A percentile compares a stretch with the other conserved stretches of the same genome.
Conservation (phyloP, 1,140 invertebrate species). For the Chrysopa pallens region DNA sequence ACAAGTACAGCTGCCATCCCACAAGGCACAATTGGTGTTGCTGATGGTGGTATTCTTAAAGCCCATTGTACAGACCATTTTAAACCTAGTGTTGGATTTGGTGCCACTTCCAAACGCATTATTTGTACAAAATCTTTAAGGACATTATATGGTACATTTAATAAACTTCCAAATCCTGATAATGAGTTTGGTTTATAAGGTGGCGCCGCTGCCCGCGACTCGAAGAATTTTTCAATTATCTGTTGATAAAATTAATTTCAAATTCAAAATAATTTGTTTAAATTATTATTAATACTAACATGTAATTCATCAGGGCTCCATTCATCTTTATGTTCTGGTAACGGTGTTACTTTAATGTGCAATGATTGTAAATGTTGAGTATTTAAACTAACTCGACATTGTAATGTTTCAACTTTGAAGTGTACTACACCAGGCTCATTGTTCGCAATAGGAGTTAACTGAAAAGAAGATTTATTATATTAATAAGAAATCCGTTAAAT, state of each 20-base stretch:
- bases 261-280: background rate
- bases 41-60: conserved; percentile 73
- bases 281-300: conserved; percentile 21
- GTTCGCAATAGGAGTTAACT: conserved; percentile 51
- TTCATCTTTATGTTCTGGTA: conserved; percentile 68
- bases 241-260: conserved; percentile 22
- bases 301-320: conserved; percentile 75
- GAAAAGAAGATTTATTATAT: conserved; percentile 11
- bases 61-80: conserved; percentile 80
- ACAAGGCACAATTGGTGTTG: conserved; percentile 62
- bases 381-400: conserved; percentile 72
- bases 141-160: conserved; percentile 66
- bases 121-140: conserved; percentile 84
- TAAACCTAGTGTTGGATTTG: conserved; percentile 37
- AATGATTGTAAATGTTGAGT: conserved; percentile 74
- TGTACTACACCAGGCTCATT: conserved; percentile 72
- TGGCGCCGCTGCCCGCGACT: conserved; percentile 63
- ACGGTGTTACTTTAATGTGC: conserved; percentile 71
- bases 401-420: conserved; percentile 72
- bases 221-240: conserved; percentile 84
- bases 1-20: conserved; percentile 71
- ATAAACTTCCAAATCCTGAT: conserved; percentile 60
- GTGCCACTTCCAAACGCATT: conserved; percentile 63
- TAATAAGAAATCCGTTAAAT: too few species aligned
- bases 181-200: conserved; percentile 81